Percentiles rank a stretch among this genome's conserved stretches.
phyloP scores from a whole-genome alignment of 2,888 invertebrate species.

The Leucoma salicis region DNA sequence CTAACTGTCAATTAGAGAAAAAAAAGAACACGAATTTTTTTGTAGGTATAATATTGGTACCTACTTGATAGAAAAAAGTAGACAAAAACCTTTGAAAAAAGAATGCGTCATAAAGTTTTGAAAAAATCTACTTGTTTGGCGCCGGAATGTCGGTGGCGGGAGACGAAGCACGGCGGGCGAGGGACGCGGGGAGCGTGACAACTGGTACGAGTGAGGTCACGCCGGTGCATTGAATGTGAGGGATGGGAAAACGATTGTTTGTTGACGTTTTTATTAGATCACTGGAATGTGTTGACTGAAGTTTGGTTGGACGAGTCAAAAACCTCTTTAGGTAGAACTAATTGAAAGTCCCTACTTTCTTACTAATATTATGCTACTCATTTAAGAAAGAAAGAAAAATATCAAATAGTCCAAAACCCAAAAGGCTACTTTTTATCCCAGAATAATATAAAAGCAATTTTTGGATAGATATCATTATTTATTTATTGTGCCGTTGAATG shows the following conservation, averaged over 20 bases:
- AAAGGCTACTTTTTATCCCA: too few relatives aligned
- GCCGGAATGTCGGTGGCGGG: conserved; percentile 59
- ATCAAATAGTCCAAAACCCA: too few relatives aligned
- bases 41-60: too few relatives aligned
- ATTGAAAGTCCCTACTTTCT: too few relatives aligned
- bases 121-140: conserved; percentile 48
- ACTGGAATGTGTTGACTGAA: background rate
- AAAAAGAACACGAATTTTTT: background rate
- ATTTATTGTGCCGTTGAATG: too few relatives aligned
- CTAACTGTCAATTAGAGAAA: background rate
- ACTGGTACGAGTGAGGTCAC: conserved; percentile 60
- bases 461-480: too few relatives aligned
- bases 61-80: conserved; percentile 2
- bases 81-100: conserved; percentile 3
- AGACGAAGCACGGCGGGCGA: conserved; percentile 26
- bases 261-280: conserved; percentile 14
- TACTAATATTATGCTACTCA: too few relatives aligned
- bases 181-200: conserved; percentile 39
- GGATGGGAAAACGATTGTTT: conserved; percentile 29
- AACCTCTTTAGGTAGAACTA: too few relatives aligned
- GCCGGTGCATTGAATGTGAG: conserved; percentile 56
- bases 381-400: too few relatives aligned
- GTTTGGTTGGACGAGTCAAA: too few relatives aligned
- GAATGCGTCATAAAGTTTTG: conserved; percentile 4
- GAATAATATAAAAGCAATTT: too few relatives aligned